A percentile compares a stretch with the other conserved stretches of the same genome.
Conservation (phyloP, 2,888 invertebrate genomes). For the Stenchaetothrips biformis region DNA sequence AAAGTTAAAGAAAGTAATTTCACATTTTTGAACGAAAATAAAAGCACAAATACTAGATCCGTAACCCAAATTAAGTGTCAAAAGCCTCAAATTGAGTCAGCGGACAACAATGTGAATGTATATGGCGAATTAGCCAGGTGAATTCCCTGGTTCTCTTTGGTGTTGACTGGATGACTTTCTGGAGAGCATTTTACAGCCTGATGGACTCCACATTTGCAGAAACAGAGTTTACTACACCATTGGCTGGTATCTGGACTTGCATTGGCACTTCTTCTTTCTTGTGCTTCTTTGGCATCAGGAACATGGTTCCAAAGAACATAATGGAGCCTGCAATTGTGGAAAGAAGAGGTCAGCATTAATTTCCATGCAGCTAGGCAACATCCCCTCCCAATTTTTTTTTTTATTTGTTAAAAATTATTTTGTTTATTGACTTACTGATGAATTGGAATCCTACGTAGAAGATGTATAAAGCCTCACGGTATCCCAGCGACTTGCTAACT, state of each 20-base stretch:
- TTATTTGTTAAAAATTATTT: no score
- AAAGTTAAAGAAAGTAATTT: background rate
- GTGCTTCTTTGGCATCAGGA: conserved; percentile 5
- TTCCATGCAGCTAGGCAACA: no score
- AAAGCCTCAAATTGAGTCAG: background rate
- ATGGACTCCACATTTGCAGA: conserved; percentile 12
- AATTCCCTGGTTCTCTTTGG: conserved; percentile 4
- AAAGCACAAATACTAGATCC: background rate
- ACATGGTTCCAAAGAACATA: conserved; percentile 21
- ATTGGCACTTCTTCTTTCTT: conserved; percentile 11
- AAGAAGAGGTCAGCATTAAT: background rate
- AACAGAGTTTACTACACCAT: background rate
- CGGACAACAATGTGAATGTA: background rate
- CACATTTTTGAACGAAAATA: background rate
- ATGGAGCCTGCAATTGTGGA: background rate
- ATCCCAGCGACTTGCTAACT: conserved; percentile 73
- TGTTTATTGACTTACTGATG: conserved; percentile 61
- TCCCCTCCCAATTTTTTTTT: no score
- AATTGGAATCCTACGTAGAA: conserved; percentile 85
- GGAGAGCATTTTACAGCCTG: background rate
- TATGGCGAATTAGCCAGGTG: conserved; percentile 5
- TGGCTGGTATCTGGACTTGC: background rate
- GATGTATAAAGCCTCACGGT: conserved; percentile 76
- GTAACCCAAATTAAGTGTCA: background rate
- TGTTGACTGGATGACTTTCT: background rate